phyloP scores from a whole-genome alignment of 1,140 invertebrate genomes.

The Streblospio benedicti region DNA sequence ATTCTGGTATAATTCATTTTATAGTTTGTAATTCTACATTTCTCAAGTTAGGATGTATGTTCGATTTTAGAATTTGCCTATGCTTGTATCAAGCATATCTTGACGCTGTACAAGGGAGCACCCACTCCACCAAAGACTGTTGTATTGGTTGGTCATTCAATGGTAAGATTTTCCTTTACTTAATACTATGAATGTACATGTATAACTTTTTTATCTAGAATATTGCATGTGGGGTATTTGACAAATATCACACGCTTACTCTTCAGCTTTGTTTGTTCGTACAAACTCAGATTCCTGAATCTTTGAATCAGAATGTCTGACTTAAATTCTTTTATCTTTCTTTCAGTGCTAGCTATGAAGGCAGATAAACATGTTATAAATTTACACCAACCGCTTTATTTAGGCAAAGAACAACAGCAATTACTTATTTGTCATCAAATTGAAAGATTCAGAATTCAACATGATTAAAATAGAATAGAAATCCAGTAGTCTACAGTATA shows the following conservation, averaged over 20 bases:
- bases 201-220: too few relatives aligned
- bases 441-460: too few relatives aligned
- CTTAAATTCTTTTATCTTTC: background rate
- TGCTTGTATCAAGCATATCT: slow-evolving; percentile 62
- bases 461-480: too few relatives aligned
- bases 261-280: background rate
- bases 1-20: too few relatives aligned
- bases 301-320: background rate
- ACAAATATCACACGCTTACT: too few relatives aligned
- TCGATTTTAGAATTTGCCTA: slow-evolving; percentile 56
- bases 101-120: slow-evolving; percentile 59
- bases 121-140: slow-evolving; percentile 54
- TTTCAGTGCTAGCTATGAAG: background rate
- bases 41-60: background rate
- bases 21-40: too few relatives aligned
- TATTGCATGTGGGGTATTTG: too few relatives aligned
- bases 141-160: slow-evolving; percentile 80
- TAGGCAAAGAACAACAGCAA: too few relatives aligned
- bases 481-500: background rate
- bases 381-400: too few relatives aligned
- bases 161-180: slow-evolving; percentile 58
- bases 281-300: background rate
- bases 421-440: too few relatives aligned
- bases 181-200: too few relatives aligned
- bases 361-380: too few relatives aligned